Percentiles rank a stretch among this genome's conserved stretches.
These are phyloP conservation scores for Phoebastria nigripes DNA, from an alignment of 2,797 vertebrate species.

Conservation along the genomic window DNA sequence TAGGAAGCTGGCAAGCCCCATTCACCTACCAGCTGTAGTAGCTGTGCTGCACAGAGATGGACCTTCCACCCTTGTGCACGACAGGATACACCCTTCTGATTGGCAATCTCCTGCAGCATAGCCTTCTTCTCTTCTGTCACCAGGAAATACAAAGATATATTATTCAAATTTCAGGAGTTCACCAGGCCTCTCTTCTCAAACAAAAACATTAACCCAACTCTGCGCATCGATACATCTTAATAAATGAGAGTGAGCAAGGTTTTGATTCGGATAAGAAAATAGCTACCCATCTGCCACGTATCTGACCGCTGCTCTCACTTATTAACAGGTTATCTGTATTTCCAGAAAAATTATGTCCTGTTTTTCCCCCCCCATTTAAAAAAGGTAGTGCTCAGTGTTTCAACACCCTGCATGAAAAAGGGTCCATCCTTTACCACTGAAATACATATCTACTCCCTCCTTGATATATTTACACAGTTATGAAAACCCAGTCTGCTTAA, in stretches of 20 bases:
- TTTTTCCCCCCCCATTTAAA: not conserved
- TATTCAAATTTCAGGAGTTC: not conserved
- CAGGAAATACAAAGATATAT: not conserved
- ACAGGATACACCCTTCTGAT: constrained; percentile 94
- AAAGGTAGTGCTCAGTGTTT: not conserved
- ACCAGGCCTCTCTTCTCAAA: not conserved
- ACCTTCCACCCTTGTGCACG: constrained; percentile 98
- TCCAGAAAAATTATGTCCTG: not conserved
- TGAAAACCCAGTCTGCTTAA: not conserved
- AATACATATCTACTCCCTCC: not conserved
- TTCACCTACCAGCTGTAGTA: constrained; percentile 90
- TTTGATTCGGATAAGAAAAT: not conserved
- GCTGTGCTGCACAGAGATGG: constrained; percentile 95
- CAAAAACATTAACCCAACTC: not conserved
- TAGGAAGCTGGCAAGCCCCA: not conserved
- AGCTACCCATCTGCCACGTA: not conserved
- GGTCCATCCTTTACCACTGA: not conserved
- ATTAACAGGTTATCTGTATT: not conserved
- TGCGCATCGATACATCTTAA: not conserved
- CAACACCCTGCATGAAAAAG: not conserved
- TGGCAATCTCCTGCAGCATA: constrained; percentile 93
- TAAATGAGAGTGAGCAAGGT: rapidly evolving
- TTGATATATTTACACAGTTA: not conserved
- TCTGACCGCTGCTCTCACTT: not conserved
- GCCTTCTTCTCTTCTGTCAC: constrained; percentile 94